A percentile compares a stretch with the other conserved stretches of the same genome.
phyloP scores from a whole-genome alignment of 2,113 vertebrate species.

The Chiloscyllium plagiosum region DNA sequence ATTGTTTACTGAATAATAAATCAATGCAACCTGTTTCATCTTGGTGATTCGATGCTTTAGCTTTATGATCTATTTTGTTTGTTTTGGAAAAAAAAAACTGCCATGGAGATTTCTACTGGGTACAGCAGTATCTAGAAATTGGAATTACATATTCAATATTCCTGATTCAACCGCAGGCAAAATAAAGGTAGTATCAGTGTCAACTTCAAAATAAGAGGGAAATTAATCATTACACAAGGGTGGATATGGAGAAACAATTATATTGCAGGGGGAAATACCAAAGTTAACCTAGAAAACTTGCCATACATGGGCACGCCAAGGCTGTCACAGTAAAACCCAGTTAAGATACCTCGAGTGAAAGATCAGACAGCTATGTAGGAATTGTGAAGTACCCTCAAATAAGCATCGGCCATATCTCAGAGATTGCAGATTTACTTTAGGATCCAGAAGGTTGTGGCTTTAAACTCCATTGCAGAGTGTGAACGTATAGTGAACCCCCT shows the following conservation, averaged over 20 bases:
- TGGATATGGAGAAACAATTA: background rate
- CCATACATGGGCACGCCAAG: background rate
- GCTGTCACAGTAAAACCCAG: background rate
- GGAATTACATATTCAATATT: slow-evolving; percentile 13
- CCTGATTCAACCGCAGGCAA: background rate
- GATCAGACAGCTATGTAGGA: background rate
- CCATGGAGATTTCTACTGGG: background rate
- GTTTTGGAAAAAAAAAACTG: background rate
- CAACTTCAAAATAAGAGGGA: slow-evolving; percentile 4
- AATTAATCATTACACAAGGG: background rate
- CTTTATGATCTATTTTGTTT: slow-evolving; percentile 19
- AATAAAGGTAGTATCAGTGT: background rate
- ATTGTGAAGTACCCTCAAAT: background rate
- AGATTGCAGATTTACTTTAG: background rate
- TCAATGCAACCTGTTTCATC: background rate
- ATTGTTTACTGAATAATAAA: slow-evolving; percentile 23
- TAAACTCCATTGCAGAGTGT: background rate
- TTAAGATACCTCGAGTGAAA: background rate
- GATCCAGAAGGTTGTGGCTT: background rate
- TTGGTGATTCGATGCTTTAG: background rate
- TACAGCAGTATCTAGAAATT: background rate
- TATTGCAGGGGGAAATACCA: background rate
- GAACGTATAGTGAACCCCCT: background rate
- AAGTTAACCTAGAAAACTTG: background rate
- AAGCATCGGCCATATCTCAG: background rate